Evolutionary conservation across 2,113 vertebrate genomes (phyloP).

Genomic region (Microcebus lehilahytsara): DNA sequence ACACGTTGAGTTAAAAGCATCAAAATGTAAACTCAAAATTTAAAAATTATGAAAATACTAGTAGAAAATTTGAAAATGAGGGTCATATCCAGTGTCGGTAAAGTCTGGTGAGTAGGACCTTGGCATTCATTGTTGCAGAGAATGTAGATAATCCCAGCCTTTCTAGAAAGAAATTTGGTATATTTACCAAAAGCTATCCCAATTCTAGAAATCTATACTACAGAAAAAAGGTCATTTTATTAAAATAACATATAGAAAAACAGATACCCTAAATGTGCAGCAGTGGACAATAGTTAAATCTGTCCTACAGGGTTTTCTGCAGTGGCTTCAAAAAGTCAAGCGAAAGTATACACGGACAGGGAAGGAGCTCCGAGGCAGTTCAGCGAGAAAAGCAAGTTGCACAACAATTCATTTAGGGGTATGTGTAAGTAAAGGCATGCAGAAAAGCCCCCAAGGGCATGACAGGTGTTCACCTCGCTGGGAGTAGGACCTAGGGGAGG

Average conservation of each 20-base stretch:
- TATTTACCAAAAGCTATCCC: neutral
- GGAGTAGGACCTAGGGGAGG: neutral
- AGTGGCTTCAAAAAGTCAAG: neutral
- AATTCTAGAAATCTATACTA: neutral
- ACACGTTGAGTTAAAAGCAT: neutral
- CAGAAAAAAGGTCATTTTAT: neutral
- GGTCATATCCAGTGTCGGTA: too few relatives aligned
- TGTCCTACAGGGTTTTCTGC: fast-evolving
- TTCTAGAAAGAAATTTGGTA: neutral
- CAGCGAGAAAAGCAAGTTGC: too few relatives aligned
- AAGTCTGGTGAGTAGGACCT: neutral
- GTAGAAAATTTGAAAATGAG: neutral
- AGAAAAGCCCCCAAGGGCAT: neutral
- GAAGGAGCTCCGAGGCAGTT: too few relatives aligned
- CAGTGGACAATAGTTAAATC: fast-evolving
- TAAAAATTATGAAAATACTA: neutral
- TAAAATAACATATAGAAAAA: neutral
- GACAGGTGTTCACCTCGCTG: neutral
- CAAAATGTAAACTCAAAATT: neutral
- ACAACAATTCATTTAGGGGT: fast-evolving
- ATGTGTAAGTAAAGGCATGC: neutral
- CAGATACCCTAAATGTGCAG: neutral
- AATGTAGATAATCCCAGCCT: fast-evolving
- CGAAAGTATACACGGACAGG: neutral
- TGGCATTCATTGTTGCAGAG: neutral